Evolutionary conservation across 2,113 vertebrate species (phyloP).

Genomic region (Morone chrysops): DNA sequence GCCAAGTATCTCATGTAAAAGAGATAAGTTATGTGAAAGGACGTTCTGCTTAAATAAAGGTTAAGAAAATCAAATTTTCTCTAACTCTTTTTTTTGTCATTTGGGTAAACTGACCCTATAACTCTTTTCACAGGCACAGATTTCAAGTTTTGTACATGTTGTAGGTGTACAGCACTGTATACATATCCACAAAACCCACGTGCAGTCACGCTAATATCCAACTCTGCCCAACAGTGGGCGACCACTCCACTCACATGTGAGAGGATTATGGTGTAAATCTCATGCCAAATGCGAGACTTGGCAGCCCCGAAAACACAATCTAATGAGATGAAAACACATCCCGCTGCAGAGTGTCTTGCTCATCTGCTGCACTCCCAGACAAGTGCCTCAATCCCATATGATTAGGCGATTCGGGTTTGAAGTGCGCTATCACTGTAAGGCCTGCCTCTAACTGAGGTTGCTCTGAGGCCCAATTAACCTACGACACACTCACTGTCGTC

Average conservation of each 20-base stretch:
- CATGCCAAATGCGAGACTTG: constrained; percentile 60
- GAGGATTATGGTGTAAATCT: constrained; percentile 45
- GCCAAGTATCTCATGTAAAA: background rate
- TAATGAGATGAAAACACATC: constrained; percentile 68
- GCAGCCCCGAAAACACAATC: constrained; percentile 48
- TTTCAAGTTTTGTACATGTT: background rate
- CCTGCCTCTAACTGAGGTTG: constrained; percentile 31
- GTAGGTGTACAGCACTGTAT: background rate
- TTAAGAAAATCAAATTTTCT: background rate
- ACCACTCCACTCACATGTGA: constrained; percentile 50
- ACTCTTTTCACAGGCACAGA: background rate
- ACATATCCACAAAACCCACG: background rate
- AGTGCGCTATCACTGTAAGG: constrained; percentile 43
- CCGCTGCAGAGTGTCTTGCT: constrained; percentile 48
- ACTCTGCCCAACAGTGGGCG: constrained; percentile 36
- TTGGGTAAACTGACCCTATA: background rate
- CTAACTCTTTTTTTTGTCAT: background rate
- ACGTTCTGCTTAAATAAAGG: background rate
- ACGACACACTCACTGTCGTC: constrained; percentile 44
- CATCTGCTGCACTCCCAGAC: constrained; percentile 51
- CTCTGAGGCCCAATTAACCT: constrained; percentile 57
- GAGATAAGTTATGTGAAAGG: background rate
- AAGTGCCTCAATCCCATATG: constrained; percentile 58
- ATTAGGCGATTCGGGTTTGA: constrained; percentile 58
- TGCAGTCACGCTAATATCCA: constrained; percentile 16